Conservation (phyloP, 1,140 invertebrate genomes). For the Saccostrea cuccullata region DNA sequence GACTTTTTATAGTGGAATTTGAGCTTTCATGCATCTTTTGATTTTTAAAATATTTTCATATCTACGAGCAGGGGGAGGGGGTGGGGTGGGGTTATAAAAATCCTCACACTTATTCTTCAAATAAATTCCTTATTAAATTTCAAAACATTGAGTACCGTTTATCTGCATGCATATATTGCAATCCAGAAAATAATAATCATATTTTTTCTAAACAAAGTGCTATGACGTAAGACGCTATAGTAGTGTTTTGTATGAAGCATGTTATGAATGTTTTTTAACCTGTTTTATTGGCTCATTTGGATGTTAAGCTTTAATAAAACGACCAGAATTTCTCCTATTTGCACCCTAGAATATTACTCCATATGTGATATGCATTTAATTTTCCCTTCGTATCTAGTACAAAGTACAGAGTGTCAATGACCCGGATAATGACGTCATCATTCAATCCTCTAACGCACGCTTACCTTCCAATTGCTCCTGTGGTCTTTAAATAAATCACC, state of each 20-base stretch:
- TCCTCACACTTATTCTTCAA: no score
- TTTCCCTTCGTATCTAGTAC: neutral
- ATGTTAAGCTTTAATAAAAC: neutral
- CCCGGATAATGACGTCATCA: neutral
- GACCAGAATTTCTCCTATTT: neutral
- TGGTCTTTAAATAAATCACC: conserved; percentile 34
- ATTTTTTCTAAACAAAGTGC: no score
- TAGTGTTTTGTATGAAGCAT: neutral
- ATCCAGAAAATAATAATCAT: no score
- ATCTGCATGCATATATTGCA: no score
- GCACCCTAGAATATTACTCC: neutral
- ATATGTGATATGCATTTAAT: neutral
- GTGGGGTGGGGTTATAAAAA: no score
- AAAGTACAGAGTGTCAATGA: neutral
- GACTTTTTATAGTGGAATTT: no score
- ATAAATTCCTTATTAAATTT: no score
- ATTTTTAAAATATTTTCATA: no score
- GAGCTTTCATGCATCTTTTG: no score
- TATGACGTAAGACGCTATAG: neutral
- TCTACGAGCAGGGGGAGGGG: no score
- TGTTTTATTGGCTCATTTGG: neutral
- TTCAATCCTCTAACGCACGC: neutral
- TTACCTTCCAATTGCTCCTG: conserved; percentile 50
- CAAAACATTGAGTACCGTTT: no score
- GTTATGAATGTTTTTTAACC: neutral